Evolutionary conservation across 2,113 vertebrate species (phyloP).

Genomic region (Archilochus colubris): DNA sequence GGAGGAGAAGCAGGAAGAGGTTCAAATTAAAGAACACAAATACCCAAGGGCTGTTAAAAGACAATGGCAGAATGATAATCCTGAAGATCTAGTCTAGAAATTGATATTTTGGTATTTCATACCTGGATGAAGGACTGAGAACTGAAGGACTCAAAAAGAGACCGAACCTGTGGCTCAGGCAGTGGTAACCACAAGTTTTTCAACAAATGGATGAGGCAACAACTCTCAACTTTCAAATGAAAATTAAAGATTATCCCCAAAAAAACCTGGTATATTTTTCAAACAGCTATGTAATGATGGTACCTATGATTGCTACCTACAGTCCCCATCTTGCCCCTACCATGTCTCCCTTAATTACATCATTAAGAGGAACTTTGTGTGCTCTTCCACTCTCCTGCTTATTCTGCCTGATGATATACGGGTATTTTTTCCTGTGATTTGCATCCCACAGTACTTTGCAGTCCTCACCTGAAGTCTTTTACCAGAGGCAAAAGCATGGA

Average conservation of each 20-base stretch:
- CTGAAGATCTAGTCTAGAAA: background rate
- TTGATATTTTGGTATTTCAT: background rate
- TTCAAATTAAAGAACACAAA: background rate
- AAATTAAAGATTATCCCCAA: background rate
- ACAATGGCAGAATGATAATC: background rate
- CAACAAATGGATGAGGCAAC: background rate
- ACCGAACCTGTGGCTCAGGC: background rate
- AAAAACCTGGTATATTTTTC: background rate
- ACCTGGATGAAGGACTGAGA: background rate
- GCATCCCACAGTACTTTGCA: background rate
- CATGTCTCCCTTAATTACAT: background rate
- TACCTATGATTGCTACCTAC: background rate
- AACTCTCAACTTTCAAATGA: background rate
- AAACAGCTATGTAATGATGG: background rate
- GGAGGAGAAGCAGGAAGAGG: background rate
- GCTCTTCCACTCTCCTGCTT: background rate
- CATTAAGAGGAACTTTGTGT: background rate
- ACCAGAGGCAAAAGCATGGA: background rate
- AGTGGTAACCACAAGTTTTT: background rate
- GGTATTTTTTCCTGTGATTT: background rate
- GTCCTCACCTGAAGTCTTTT: background rate
- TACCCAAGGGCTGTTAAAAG: background rate
- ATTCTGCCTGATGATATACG: background rate
- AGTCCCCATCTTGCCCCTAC: background rate
- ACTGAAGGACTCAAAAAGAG: background rate